These are phyloP conservation scores for Toxonevra muliebris DNA, from an alignment of 2,888 invertebrate species.

Conservation along the genomic window DNA sequence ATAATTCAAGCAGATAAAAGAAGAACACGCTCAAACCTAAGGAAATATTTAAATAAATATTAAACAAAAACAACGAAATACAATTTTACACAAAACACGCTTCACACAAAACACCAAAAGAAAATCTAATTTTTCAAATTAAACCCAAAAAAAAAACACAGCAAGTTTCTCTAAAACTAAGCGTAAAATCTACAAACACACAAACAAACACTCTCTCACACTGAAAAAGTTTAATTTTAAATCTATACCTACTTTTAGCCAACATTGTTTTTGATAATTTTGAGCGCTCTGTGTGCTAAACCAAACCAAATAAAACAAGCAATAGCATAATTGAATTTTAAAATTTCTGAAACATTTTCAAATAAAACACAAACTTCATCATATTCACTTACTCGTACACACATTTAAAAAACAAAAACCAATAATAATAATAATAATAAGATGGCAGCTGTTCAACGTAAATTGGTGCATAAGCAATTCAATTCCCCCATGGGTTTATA, in stretches of 20 bases:
- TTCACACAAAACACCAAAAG: background rate
- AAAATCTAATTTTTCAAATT: too few species aligned
- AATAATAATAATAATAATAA: constrained; percentile 48
- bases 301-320: too few species aligned
- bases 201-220: too few species aligned
- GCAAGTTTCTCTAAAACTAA: background rate
- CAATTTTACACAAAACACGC: background rate
- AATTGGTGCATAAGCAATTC: constrained; percentile 87
- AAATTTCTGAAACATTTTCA: too few species aligned
- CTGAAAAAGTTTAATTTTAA: too few species aligned
- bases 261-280: too few species aligned
- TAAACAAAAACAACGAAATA: constrained; percentile 1
- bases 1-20: background rate
- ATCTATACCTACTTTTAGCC: too few species aligned
- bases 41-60: background rate
- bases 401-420: background rate
- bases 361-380: too few species aligned
- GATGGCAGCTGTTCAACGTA: constrained; percentile 76
- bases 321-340: too few species aligned
- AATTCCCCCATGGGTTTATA: constrained; percentile 89
- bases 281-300: too few species aligned
- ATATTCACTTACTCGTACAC: too few species aligned
- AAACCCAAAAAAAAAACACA: background rate
- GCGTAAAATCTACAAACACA: too few species aligned
- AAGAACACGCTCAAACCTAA: background rate